Evolutionary conservation across 2,797 vertebrate species (phyloP), one percentile per base, ranked within the genome.

Genomic region (Gymnodraco acuticeps): DNA sequence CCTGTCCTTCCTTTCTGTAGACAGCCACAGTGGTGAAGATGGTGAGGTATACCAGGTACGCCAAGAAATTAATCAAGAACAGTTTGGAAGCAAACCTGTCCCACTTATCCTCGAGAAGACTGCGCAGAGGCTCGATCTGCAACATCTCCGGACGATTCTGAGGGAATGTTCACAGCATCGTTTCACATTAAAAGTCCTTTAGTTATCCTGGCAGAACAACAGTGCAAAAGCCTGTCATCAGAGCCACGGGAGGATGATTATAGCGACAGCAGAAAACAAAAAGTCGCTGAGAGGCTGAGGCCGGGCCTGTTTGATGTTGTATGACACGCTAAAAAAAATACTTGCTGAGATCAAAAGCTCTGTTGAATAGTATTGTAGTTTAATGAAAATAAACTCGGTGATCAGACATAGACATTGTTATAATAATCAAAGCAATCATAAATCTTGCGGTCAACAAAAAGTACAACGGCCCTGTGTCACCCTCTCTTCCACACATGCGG

Each of bases 81-180:
- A 97, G 91, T 48, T 94, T 94, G 67, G 95, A 95, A 45, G 95
- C 96, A 46, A 95, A 98, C 10, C 92, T 87, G 62, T 97, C 91
- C 98, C 97, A 99, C 78, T 99, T 98, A 66, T 97, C 95, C 78
- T 96, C 89, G 47, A 99, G 92, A 11, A 98, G 93, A 69, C 95
- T 95, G 82, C 93, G 95, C 0, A 99, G 94, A 0, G 95, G 97
- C 41, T 99, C 96, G 31, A 98, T 92, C 85, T 97, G 82, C 5
- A 99, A 95, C 97, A 99, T 98, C 87, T 96, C 95, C 0, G 96
- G 96, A n/a, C 96, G 96, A 83, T 98, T 97, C 98, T 98, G 86
- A 73, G 46, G 51, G 0, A 46, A 69, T 0, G 3, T 11, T 42
- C 58, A 79, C 27, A 64, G 38, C 20, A 64, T 45, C 5, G 62